Percentiles rank a stretch among this genome's conserved stretches.
Conservation (phyloP, 1,140 invertebrate genomes). For the Lepidurus apus region DNA sequence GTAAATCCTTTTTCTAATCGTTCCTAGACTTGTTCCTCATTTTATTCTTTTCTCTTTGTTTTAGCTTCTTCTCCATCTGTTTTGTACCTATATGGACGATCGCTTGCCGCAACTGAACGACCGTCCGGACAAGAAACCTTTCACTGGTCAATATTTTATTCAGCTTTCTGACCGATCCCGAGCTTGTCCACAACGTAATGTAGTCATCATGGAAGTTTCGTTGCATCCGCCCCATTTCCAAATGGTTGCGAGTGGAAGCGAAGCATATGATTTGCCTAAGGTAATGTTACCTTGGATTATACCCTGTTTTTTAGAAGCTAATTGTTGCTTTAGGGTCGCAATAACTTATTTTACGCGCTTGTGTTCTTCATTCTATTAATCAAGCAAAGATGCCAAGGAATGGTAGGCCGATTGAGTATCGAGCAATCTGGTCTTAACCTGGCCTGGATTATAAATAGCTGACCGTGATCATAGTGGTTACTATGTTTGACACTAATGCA, state of each 20-base stretch:
- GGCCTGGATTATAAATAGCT: not conserved
- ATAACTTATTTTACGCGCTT: not conserved
- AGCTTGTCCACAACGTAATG: slow-evolving; percentile 41
- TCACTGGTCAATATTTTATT: slow-evolving; percentile 59
- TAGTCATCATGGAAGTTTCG: slow-evolving; percentile 52
- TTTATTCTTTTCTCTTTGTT: slow-evolving; percentile 37
- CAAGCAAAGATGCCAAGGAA: slow-evolving; percentile 34
- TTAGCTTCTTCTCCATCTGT: slow-evolving; percentile 74
- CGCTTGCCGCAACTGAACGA: slow-evolving; percentile 65
- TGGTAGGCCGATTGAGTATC: not conserved
- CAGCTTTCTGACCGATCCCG: slow-evolving; percentile 54
- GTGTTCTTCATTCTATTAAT: slow-evolving; percentile 30
- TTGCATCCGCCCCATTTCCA: slow-evolving; percentile 67
- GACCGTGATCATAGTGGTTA: not conserved
- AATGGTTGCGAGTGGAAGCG: slow-evolving; percentile 54
- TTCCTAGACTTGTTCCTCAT: not conserved
- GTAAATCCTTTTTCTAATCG: slow-evolving; percentile 48
- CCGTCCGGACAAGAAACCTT: slow-evolving; percentile 69
- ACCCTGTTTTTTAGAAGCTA: not conserved
- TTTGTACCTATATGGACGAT: slow-evolving; percentile 73
- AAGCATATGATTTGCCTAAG: slow-evolving; percentile 59
- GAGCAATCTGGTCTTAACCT: not conserved
- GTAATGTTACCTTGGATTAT: slow-evolving; percentile 44
- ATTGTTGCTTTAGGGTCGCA: slow-evolving; percentile 12
- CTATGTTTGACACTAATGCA: not conserved